phyloP scores from a whole-genome alignment of 1,140 invertebrate species.

The Dendrolimus punctatus region DNA sequence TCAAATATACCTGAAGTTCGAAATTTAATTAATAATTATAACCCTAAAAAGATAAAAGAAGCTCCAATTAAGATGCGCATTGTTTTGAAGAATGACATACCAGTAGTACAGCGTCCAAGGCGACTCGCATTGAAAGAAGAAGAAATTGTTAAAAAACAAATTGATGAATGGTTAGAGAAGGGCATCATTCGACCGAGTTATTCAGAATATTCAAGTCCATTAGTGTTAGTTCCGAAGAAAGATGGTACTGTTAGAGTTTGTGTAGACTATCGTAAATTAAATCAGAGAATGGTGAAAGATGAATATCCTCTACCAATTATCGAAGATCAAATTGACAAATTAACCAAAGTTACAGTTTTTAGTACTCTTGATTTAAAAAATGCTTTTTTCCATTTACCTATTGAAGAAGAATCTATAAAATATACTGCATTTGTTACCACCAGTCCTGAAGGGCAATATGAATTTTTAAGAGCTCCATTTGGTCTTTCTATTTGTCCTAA shows the following conservation, averaged over 20 bases:
- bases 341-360: conserved; percentile 8
- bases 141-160: conserved; percentile 17
- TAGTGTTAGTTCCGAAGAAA: conserved; percentile 7
- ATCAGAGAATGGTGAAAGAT: conserved; percentile 17
- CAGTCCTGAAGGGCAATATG: conserved; percentile 12
- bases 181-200: conserved; percentile 20
- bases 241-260: conserved; percentile 5
- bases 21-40: too few species aligned
- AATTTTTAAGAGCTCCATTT: conserved; percentile 12
- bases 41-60: too few species aligned
- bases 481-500: conserved; percentile 5
- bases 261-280: conserved; percentile 13
- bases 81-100: conserved; percentile 21
- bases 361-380: conserved; percentile 20
- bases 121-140: conserved; percentile 17
- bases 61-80: conserved; percentile 14
- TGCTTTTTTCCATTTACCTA: conserved; percentile 17
- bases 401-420: conserved; percentile 15
- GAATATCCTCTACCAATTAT: conserved; percentile 18
- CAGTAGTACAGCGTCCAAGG: conserved; percentile 20
- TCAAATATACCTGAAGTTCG: too few species aligned
- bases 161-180: conserved; percentile 23
- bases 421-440: conserved; percentile 23
- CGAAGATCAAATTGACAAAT: conserved; percentile 17
- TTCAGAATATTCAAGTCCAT: conserved; percentile 10